Conservation (phyloP, 2,888 invertebrate genomes). For the Acanthosepion pharaonis region DNA sequence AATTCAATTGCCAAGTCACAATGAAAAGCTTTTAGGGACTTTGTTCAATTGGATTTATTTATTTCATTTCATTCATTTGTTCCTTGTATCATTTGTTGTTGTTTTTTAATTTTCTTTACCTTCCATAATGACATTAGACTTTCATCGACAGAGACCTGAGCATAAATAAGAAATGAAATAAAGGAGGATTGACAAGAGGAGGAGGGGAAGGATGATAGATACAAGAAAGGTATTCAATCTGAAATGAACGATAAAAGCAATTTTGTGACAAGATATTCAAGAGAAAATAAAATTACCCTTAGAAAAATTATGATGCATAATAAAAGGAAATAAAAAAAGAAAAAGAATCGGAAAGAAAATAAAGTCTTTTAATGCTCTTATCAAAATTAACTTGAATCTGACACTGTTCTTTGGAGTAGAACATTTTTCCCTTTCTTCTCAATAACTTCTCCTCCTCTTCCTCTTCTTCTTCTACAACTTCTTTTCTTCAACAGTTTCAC, state of each 20-base stretch:
- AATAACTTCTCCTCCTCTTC: too few relatives aligned
- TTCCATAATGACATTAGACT: background rate
- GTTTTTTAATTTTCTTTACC: background rate
- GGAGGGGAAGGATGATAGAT: too few relatives aligned
- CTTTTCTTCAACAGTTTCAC: too few relatives aligned
- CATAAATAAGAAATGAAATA: background rate
- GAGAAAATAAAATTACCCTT: background rate
- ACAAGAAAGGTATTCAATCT: background rate
- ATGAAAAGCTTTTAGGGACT: constrained; percentile 33
- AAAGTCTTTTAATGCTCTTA: background rate
- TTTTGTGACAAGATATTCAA: background rate
- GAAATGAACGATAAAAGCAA: background rate
- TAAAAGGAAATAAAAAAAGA: background rate
- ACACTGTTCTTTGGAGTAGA: background rate
- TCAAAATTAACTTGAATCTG: background rate
- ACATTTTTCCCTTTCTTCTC: too few relatives aligned
- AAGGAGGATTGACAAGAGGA: too few relatives aligned
- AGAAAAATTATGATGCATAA: background rate
- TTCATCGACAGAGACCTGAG: background rate
- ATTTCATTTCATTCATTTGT: background rate
- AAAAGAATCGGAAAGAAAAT: too few relatives aligned
- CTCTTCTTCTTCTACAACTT: too few relatives aligned
- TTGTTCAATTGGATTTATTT: background rate
- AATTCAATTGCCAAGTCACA: background rate
- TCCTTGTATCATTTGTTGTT: too few relatives aligned